Base-by-base conservation (phyloP, 2,888 invertebrate genomes). In the Xylota sylvarum region DNA sequence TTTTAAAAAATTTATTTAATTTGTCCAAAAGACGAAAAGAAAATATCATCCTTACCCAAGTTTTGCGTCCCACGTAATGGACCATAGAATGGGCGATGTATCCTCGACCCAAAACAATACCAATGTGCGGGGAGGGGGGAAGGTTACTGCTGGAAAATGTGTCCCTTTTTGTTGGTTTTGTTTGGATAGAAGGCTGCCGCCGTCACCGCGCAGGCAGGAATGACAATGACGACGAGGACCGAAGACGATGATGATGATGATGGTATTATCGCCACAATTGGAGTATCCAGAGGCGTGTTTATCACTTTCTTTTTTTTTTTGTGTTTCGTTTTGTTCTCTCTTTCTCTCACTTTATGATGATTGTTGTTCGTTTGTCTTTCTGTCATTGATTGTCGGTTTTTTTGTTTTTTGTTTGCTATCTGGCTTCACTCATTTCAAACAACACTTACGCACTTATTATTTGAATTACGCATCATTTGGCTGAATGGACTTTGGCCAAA, bases 381-480 rank as follows among this genome's bases (percentile, higher is more conserved):
- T 52, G 62, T 46, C 55, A 55, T 67, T 67, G 35, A n/a, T 30
- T 52, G 40, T 46, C 23, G 56, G 27, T 52, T 62, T 62, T 62
- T 17, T 35, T 43, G 23, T 5, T 55, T 1, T 27, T n/a, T 50
- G 14, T 4, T n/a, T 9, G 37, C n/a, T 43, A 7, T 62, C 32
- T 40, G n/a, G 32, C 65, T 65, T 64, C 10, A 72, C 27, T 58
- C 70, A 46, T 78, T 77, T 69, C 48, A 30, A 77, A 70, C 70
- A 60, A 56, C 70, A 65, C 56, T 70, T 70, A 77, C 56, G 40
- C 56, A 37, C 30, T 76, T 76, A 69, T 77, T 72, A 58, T 72
- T 82, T 82, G 69, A 64, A 77, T 72, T 72, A 65, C 77, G 65
- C 58, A 78, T 78, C 77, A 78, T 83, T 83, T 78, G 82, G 23